Evolutionary conservation across 2,113 vertebrate genomes (phyloP).

Genomic region (Oncorhynchus gorbuscha): DNA sequence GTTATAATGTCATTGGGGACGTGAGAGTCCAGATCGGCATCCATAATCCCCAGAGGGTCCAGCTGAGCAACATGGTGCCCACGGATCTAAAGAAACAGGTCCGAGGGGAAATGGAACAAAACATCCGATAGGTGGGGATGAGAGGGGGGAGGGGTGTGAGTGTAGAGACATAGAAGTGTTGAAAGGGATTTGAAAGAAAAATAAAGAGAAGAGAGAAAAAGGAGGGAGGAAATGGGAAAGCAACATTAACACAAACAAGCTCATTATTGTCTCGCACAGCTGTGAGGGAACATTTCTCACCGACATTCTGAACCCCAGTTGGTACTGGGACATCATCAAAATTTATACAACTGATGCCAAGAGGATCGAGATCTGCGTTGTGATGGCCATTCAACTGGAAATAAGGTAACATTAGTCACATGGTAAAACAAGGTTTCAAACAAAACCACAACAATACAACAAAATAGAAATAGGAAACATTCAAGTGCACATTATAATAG

Average conservation of each 20-base stretch:
- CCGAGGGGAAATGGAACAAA: slow-evolving; percentile 20
- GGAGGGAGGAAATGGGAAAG: slow-evolving; percentile 54
- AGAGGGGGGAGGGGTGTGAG: slow-evolving; percentile 6
- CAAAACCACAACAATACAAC: background rate
- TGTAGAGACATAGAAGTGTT: background rate
- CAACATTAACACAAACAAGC: slow-evolving; percentile 64
- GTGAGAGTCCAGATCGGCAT: slow-evolving; percentile 98
- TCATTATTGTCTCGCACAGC: slow-evolving; percentile 59
- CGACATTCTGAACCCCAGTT: slow-evolving; percentile 88
- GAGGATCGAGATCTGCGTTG: slow-evolving; percentile 94
- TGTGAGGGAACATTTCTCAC: slow-evolving; percentile 84
- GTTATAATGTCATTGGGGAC: slow-evolving; percentile 98
- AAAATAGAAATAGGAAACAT: background rate
- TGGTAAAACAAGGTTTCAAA: background rate
- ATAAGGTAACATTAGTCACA: slow-evolving; percentile 61
- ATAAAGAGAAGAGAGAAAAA: background rate
- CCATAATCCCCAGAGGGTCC: slow-evolving; percentile 99
- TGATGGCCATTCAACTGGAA: slow-evolving; percentile 97
- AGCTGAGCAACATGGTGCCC: slow-evolving; percentile 99
- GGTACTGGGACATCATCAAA: slow-evolving; percentile 95
- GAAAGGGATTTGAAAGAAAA: background rate
- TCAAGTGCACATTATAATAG: too few species aligned
- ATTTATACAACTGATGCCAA: slow-evolving; percentile 99
- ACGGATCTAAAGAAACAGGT: slow-evolving; percentile 85
- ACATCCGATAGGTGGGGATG: slow-evolving; percentile 26